phyloP scores from a whole-genome alignment of 2,888 invertebrate species.

The Philereme vetulata region DNA sequence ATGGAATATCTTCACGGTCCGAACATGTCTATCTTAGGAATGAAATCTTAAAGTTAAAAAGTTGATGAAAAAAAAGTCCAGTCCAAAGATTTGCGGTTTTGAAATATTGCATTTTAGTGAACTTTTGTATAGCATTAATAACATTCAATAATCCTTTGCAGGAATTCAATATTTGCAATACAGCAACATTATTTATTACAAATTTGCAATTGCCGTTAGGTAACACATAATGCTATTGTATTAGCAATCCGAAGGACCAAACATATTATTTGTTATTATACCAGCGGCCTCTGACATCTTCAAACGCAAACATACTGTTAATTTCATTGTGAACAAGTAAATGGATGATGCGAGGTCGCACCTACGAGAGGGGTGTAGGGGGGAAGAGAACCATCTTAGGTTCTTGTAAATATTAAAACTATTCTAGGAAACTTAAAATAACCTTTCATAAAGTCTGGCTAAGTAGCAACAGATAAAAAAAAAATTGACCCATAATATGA shows the following conservation, averaged over 20 bases:
- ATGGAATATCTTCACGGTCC: too few relatives aligned
- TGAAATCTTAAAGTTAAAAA: too few relatives aligned
- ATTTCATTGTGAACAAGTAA: conserved; percentile 29
- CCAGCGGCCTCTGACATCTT: conserved; percentile 33
- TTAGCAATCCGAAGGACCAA: conserved; percentile 21
- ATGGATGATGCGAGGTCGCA: conserved; percentile 28
- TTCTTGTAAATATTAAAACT: too few relatives aligned
- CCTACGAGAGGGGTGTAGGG: background rate
- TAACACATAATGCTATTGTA: conserved; percentile 30
- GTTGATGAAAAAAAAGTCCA: too few relatives aligned
- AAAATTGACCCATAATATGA: too few relatives aligned
- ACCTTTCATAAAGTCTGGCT: too few relatives aligned
- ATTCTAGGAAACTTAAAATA: too few relatives aligned
- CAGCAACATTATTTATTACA: conserved; percentile 14
- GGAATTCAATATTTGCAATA: conserved; percentile 4
- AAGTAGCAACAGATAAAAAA: too few relatives aligned
- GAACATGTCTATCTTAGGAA: too few relatives aligned
- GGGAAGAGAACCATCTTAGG: too few relatives aligned
- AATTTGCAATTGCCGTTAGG: conserved; percentile 19
- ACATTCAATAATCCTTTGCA: background rate
- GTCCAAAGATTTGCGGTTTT: too few relatives aligned
- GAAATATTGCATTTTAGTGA: too few relatives aligned
- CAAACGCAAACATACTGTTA: conserved; percentile 30
- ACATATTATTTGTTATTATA: conserved; percentile 35
- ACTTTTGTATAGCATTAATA: background rate